phyloP scores from a whole-genome alignment of 64 coral and sea anemone genomes.

The Exaiptasia diaphana region DNA sequence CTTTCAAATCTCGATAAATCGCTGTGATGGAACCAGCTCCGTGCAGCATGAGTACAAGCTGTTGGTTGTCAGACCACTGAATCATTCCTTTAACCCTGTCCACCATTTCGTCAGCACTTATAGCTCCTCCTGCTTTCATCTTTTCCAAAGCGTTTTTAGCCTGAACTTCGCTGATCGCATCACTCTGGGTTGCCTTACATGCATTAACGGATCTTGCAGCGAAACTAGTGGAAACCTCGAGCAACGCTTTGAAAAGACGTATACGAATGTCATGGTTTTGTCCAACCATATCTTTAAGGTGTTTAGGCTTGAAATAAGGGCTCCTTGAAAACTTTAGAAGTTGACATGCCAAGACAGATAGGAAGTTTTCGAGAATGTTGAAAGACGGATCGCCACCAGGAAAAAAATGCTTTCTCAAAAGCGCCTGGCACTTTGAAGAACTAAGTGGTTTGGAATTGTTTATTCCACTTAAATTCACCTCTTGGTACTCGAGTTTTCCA shows the following conservation, averaged over 20 bases:
- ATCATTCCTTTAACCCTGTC: slow-evolving; percentile 68
- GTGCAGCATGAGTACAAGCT: slow-evolving; percentile 70
- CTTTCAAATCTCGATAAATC: slow-evolving; percentile 43
- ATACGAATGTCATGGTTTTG: slow-evolving; percentile 41
- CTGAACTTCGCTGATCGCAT: slow-evolving; percentile 27
- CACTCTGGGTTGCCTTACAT: slow-evolving; percentile 43
- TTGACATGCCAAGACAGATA: slow-evolving; percentile 73
- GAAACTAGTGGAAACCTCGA: slow-evolving; percentile 72
- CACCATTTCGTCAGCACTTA: slow-evolving; percentile 42
- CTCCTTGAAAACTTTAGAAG: slow-evolving; percentile 74
- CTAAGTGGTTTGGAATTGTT: background rate
- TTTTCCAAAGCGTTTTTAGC: background rate
- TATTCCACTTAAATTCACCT: slow-evolving; percentile 11
- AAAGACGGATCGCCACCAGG: slow-evolving; percentile 58
- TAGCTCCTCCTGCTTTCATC: background rate
- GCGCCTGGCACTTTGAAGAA: slow-evolving; percentile 1
- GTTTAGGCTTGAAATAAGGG: slow-evolving; percentile 49
- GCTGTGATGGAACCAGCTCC: slow-evolving; percentile 65
- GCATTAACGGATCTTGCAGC: slow-evolving; percentile 61
- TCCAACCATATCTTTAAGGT: slow-evolving; percentile 62
- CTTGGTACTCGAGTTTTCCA: slow-evolving; percentile 40
- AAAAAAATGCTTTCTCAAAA: slow-evolving; percentile 50
- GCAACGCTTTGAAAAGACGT: slow-evolving; percentile 69
- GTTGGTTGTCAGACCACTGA: slow-evolving; percentile 60
- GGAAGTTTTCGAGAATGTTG: slow-evolving; percentile 76